A percentile compares a stretch with the other conserved stretches of the same genome.
These are phyloP conservation scores for Micromys minutus DNA, from an alignment of 2,113 vertebrate genomes.

Conservation along the genomic window DNA sequence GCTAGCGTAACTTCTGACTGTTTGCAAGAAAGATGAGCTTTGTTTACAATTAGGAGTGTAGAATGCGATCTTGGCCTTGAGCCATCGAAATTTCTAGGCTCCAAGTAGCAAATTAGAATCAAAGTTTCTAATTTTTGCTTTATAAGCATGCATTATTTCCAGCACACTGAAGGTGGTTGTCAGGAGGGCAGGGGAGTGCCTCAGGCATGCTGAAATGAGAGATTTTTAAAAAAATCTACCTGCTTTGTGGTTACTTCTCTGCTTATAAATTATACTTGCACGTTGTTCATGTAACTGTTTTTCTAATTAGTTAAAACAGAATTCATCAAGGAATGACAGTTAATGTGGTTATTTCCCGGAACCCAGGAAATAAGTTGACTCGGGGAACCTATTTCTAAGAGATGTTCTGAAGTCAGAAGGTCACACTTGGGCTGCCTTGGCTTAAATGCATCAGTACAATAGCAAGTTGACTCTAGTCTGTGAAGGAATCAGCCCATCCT, in stretches of 20 bases:
- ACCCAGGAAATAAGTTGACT: background rate
- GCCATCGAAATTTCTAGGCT: slow-evolving; percentile 58
- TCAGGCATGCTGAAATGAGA: slow-evolving; percentile 30
- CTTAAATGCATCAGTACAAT: background rate
- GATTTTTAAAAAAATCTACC: background rate
- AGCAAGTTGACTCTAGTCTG: background rate
- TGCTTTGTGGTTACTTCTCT: slow-evolving; percentile 47
- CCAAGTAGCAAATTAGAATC: slow-evolving; percentile 63
- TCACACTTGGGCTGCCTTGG: background rate
- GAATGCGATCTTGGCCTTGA: slow-evolving; percentile 58
- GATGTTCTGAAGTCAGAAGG: background rate
- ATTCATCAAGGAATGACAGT: slow-evolving; percentile 33
- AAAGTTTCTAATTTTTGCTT: slow-evolving; percentile 70
- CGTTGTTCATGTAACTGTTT: background rate
- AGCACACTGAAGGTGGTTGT: slow-evolving; percentile 45
- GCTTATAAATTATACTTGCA: slow-evolving; percentile 37
- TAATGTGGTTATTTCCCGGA: background rate
- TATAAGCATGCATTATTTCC: slow-evolving; percentile 64
- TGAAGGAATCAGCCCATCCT: background rate
- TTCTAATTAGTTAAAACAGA: slow-evolving; percentile 59
- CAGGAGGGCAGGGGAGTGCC: slow-evolving; percentile 49
- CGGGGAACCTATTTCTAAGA: background rate
- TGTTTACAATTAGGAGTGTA: slow-evolving; percentile 31
- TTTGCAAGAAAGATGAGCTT: slow-evolving; percentile 56
- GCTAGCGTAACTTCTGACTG: slow-evolving; percentile 35